These are phyloP conservation scores for Agrilus biguttatus DNA, from an alignment of 2,888 invertebrate species.

Conservation along the genomic window DNA sequence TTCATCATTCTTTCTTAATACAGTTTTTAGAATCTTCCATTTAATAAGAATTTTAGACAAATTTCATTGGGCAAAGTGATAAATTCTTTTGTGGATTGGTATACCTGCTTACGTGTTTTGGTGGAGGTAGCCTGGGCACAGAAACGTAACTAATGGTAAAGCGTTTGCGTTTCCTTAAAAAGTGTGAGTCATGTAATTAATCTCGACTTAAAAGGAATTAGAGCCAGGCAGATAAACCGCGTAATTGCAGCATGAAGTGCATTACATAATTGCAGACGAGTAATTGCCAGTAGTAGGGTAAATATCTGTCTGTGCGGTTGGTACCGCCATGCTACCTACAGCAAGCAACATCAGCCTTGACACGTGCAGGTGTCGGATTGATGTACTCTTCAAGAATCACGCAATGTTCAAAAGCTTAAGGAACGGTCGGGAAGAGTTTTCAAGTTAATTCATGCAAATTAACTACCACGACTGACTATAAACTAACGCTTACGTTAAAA, in stretches of 20 bases:
- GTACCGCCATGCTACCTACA: not conserved
- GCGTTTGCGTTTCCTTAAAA: too few species aligned
- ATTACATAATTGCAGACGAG: conserved; percentile 5
- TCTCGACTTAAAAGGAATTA: conserved; percentile 6
- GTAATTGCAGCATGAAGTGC: conserved; percentile 5
- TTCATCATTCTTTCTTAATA: too few species aligned
- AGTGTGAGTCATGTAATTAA: too few species aligned
- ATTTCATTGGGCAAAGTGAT: too few species aligned
- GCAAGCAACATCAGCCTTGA: conserved; percentile 4
- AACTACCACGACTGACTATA: too few species aligned
- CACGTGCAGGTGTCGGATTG: conserved; percentile 5
- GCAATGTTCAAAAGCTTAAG: conserved; percentile 3
- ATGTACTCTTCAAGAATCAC: conserved; percentile 5
- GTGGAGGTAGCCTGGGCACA: too few species aligned
- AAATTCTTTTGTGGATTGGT: too few species aligned
- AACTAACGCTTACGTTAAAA: too few species aligned
- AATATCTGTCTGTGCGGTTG: conserved; percentile 3
- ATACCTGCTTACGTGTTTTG: too few species aligned
- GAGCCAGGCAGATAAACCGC: conserved; percentile 5
- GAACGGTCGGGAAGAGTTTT: not conserved
- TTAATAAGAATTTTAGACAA: too few species aligned
- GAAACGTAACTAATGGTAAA: too few species aligned
- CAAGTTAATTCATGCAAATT: conserved; percentile 3
- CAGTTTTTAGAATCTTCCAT: too few species aligned
- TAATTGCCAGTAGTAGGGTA: conserved; percentile 6